Evolutionary conservation across 1,140 invertebrate genomes (phyloP), one percentile per base, ranked within the genome.

Genomic region (Papilio glaucus): DNA sequence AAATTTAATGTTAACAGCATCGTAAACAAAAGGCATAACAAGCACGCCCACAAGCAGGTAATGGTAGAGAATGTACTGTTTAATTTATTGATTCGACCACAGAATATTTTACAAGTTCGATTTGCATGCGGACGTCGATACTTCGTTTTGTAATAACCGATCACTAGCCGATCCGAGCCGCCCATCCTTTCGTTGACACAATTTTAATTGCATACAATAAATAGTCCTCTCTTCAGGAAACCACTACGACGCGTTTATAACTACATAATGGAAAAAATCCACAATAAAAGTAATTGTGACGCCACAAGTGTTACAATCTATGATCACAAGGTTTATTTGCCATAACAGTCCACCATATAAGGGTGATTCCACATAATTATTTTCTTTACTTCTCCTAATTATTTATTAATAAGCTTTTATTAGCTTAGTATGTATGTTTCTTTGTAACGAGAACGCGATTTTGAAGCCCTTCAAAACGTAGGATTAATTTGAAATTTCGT

Each of bases 21-120:
- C 61, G 61, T 63, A 63, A 63, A 63, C 61, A 63, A 63, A 39
- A 39, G 29, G 15, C 15, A 62, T 29, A 37, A 63, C 61, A 63
- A 38, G 61, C 15, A 60, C 24, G 57, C 57, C 57, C 24, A 60
- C 26, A n/a, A 63, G 6, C 29, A 37, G 15, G 33, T 39, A 61
- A 37, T 21, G 37, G 61, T 33, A 39, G 29, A 18, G 61, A 39
- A 33, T 38, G 61, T 21, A 63, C 10, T 53, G 15, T 63, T 63
- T 37, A 63, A 63, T 63, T 63, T 63, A 63, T 63, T 63, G 37
- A 63, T 39, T 63, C 10, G 15, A 63, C 13, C 33, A 10, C 61
- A 38, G 9, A 15, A 39, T 63, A 63, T 63, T 63, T 63, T 63
- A 63, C 37, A 63, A 33, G 15, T 38, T 39, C 61, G 61, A 63